Percentiles rank a stretch among this genome's conserved stretches.
These are phyloP conservation scores for Melitaea athalia DNA, from an alignment of 2,888 invertebrate genomes.

Conservation along the genomic window DNA sequence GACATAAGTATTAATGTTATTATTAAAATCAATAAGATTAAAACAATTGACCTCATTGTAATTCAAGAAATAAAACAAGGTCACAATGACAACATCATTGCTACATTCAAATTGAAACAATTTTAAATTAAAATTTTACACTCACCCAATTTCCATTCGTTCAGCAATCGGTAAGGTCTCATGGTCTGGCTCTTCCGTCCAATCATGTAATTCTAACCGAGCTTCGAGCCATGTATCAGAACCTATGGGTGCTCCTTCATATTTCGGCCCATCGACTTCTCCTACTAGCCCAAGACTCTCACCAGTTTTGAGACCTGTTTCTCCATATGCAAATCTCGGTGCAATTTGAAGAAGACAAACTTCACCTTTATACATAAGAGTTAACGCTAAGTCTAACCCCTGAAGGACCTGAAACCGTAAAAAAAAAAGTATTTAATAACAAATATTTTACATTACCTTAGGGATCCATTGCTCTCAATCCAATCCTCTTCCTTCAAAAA, in stretches of 20 bases:
- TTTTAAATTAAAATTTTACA: neutral
- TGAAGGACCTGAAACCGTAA: slow-evolving; percentile 79
- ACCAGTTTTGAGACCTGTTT: slow-evolving; percentile 83
- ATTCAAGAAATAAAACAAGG: neutral
- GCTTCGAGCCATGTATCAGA: slow-evolving; percentile 86
- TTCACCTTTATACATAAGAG: slow-evolving; percentile 93
- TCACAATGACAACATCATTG: neutral
- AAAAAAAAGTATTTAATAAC: neutral
- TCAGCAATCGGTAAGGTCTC: slow-evolving; percentile 85
- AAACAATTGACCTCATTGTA: neutral
- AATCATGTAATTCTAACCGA: slow-evolving; percentile 86
- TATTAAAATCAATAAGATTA: neutral
- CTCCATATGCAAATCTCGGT: slow-evolving; percentile 92
- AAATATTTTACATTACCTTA: neutral
- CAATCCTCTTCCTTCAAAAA: no score
- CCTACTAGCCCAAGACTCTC: slow-evolving; percentile 70
- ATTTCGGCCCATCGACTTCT: slow-evolving; percentile 57
- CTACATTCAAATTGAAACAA: neutral
- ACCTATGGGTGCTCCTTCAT: slow-evolving; percentile 82
- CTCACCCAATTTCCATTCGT: slow-evolving; percentile 89
- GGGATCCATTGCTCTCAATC: no score
- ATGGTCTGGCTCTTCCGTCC: slow-evolving; percentile 85
- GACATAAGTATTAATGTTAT: neutral
- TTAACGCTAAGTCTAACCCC: slow-evolving; percentile 92
- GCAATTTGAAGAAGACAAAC: slow-evolving; percentile 87